Percentiles rank a stretch among this genome's conserved stretches.
Conservation (phyloP, 1,140 invertebrate genomes). For the Dufourea novaeangliae region DNA sequence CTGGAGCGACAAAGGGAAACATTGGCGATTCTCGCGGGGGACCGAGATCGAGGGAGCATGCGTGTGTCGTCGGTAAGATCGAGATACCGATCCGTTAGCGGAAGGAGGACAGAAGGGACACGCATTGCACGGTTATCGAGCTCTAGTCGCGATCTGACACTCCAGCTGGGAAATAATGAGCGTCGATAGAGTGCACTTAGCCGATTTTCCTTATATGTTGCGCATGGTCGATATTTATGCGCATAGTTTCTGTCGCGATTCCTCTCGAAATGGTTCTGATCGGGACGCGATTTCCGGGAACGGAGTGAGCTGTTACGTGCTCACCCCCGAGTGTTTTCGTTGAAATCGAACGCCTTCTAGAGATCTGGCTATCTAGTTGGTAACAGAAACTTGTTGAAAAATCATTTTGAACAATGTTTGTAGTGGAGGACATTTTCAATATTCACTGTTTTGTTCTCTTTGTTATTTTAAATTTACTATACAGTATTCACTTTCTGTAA, state of each 20-base stretch:
- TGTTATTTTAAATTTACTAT: too few species aligned
- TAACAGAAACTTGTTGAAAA: too few species aligned
- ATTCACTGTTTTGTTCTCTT: too few species aligned
- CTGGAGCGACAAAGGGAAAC: constrained; percentile 4
- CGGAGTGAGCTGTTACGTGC: background rate
- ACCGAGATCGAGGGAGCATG: constrained; percentile 55
- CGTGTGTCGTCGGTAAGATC: constrained; percentile 55
- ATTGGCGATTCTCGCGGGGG: background rate
- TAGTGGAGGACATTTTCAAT: too few species aligned
- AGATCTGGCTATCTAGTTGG: background rate
- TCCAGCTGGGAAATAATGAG: constrained; percentile 48
- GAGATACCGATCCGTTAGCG: constrained; percentile 27
- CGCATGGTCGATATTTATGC: constrained; percentile 23
- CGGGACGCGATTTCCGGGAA: constrained; percentile 21
- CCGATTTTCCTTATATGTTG: constrained; percentile 34
- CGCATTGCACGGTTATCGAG: constrained; percentile 63
- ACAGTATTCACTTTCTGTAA: too few species aligned
- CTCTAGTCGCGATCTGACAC: constrained; percentile 43
- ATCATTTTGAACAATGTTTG: too few species aligned
- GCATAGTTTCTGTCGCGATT: constrained; percentile 18
- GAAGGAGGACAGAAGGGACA: constrained; percentile 31
- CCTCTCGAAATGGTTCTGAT: constrained; percentile 27
- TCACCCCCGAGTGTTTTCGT: constrained; percentile 1
- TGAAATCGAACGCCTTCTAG: background rate
- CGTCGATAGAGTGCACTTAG: constrained; percentile 48